These are phyloP conservation scores for Arizona elegans DNA, from an alignment of 2,113 vertebrate species.

Conservation along the genomic window DNA sequence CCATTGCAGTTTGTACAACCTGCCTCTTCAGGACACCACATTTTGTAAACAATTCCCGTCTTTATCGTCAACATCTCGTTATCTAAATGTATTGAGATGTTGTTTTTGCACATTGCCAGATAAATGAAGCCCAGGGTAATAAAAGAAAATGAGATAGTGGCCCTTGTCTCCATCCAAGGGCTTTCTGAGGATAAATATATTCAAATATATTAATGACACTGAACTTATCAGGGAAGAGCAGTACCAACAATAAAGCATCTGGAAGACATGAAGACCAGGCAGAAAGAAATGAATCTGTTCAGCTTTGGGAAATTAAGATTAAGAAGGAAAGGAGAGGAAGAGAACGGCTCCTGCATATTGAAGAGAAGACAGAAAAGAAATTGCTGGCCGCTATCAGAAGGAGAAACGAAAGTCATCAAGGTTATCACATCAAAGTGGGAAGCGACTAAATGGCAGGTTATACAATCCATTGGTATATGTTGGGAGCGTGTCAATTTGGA, in stretches of 20 bases:
- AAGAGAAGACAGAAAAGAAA: neutral
- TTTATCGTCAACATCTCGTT: conserved; percentile 30
- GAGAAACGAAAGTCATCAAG: neutral
- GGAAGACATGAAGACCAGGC: neutral
- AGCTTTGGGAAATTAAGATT: neutral
- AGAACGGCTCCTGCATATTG: neutral
- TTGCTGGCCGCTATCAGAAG: neutral
- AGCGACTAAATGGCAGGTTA: neutral
- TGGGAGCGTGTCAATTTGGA: neutral
- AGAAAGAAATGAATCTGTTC: neutral
- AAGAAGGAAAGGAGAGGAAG: neutral
- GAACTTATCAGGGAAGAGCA: conserved; percentile 9
- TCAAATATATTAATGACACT: conserved; percentile 28
- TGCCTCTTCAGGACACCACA: neutral
- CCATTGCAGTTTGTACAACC: neutral
- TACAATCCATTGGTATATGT: neutral
- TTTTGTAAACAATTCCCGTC: neutral
- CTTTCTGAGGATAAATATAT: conserved; percentile 26
- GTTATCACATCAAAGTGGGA: neutral
- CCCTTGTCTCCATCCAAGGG: neutral
- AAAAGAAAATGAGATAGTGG: conserved; percentile 18
- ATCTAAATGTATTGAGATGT: conserved; percentile 13
- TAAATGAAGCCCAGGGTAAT: conserved; percentile 25
- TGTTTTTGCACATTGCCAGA: neutral
- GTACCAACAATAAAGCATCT: conserved; percentile 14